These are phyloP conservation scores for Euura saliciscinereae DNA, from an alignment of 1,140 invertebrate species.

Conservation along the genomic window DNA sequence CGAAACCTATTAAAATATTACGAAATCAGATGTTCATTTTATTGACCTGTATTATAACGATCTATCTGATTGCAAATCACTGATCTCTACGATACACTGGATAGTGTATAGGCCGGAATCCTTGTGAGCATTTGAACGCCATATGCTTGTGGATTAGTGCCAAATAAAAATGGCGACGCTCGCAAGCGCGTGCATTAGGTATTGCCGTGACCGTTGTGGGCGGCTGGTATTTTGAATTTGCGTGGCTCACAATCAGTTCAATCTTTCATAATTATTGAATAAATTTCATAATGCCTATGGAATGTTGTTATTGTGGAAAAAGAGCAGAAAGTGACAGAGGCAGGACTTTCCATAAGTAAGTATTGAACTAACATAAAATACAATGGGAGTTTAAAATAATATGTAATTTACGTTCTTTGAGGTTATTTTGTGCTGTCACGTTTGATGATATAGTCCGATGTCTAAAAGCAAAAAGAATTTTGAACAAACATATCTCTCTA, in stretches of 20 bases:
- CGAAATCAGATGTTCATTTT: too few relatives aligned
- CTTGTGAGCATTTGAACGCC: not conserved
- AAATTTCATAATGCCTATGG: not conserved
- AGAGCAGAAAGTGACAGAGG: not conserved
- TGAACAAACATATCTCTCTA: conserved; percentile 4
- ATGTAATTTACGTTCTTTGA: not conserved
- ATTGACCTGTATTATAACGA: too few relatives aligned
- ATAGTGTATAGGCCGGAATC: not conserved
- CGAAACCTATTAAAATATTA: too few relatives aligned
- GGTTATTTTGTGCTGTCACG: not conserved
- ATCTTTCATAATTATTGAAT: not conserved
- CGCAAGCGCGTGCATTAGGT: too few relatives aligned
- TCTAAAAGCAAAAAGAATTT: not conserved
- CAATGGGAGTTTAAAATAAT: conserved; percentile 18
- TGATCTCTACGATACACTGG: too few relatives aligned
- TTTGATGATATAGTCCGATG: not conserved
- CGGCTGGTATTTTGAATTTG: not conserved
- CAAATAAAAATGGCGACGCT: conserved; percentile 5
- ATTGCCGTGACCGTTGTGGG: not conserved
- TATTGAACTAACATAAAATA: not conserved
- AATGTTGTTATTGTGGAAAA: conserved; percentile 2
- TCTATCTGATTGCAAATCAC: too few relatives aligned
- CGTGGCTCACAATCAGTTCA: not conserved
- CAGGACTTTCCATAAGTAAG: conserved; percentile 3
- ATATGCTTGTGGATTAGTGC: not conserved